These are phyloP conservation scores for Epinotia demarniana DNA, from an alignment of 2,888 invertebrate species.

Conservation along the genomic window DNA sequence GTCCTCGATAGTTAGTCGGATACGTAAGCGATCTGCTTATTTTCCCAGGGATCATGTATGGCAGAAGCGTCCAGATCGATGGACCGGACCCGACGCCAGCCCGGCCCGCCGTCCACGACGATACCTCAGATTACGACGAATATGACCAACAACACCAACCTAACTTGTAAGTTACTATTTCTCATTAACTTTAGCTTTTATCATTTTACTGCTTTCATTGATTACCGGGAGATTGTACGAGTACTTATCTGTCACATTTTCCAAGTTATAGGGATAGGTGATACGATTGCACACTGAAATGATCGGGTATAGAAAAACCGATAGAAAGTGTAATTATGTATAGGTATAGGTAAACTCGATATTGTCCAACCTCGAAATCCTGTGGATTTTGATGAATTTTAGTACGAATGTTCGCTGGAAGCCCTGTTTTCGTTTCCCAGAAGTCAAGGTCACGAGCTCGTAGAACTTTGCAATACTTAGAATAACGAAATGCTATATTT, in stretches of 20 bases:
- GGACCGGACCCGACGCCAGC: constrained; percentile 58
- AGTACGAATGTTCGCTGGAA: no score
- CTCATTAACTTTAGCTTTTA: not conserved
- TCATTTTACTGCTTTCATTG: not conserved
- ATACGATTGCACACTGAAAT: no score
- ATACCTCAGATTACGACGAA: constrained; percentile 50
- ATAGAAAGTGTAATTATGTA: no score
- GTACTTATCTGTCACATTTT: not conserved
- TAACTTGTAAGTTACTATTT: constrained; percentile 51
- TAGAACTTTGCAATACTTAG: no score
- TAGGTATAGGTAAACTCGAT: no score
- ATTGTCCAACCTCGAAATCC: no score
- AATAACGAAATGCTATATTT: no score
- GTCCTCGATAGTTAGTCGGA: not conserved
- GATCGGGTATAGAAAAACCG: no score
- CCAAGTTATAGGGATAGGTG: no score
- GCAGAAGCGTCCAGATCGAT: constrained; percentile 50
- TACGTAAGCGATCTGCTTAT: not conserved
- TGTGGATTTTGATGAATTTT: no score
- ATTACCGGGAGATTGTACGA: not conserved
- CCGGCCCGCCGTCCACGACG: constrained; percentile 49
- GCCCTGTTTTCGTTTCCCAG: no score
- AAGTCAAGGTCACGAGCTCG: no score
- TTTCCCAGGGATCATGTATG: constrained; percentile 49
- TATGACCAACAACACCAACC: constrained; percentile 47